Evolutionary conservation across 2,888 invertebrate species (phyloP).

Genomic region (Dynastes maya): DNA sequence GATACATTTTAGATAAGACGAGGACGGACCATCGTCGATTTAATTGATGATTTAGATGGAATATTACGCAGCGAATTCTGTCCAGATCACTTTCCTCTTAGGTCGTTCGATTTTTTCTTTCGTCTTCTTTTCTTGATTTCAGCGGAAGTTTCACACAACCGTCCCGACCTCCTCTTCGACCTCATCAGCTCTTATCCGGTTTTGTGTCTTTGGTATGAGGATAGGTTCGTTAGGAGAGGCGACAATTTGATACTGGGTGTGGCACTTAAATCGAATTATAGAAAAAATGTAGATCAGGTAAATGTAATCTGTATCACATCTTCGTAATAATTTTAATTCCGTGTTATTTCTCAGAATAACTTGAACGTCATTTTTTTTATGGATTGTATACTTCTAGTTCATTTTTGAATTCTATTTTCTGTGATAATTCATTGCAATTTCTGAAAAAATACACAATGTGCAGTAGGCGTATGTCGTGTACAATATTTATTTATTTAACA

Average conservation of each 20-base stretch:
- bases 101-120: not conserved
- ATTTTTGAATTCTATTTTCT: too few species aligned
- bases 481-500: too few species aligned
- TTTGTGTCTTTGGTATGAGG: not conserved
- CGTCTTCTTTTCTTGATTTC: slow-evolving; percentile 27
- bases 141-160: not conserved
- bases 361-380: too few species aligned
- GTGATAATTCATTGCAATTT: too few species aligned
- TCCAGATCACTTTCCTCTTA: slow-evolving; percentile 1
- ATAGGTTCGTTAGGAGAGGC: not conserved
- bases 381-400: too few species aligned
- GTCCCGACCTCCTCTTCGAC: not conserved
- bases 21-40: slow-evolving; percentile 35
- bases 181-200: not conserved
- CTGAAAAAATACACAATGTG: too few species aligned
- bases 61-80: slow-evolving; percentile 17
- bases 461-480: too few species aligned
- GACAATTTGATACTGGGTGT: not conserved
- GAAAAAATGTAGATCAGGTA: too few species aligned
- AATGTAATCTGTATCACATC: too few species aligned
- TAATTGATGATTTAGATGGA: slow-evolving; percentile 55
- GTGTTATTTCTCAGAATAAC: too few species aligned
- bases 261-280: too few species aligned
- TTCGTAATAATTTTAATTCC: too few species aligned
- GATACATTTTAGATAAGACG: slow-evolving; percentile 54